These are phyloP conservation scores for Tiphia femorata DNA, from an alignment of 2,888 invertebrate genomes.

Conservation along the genomic window DNA sequence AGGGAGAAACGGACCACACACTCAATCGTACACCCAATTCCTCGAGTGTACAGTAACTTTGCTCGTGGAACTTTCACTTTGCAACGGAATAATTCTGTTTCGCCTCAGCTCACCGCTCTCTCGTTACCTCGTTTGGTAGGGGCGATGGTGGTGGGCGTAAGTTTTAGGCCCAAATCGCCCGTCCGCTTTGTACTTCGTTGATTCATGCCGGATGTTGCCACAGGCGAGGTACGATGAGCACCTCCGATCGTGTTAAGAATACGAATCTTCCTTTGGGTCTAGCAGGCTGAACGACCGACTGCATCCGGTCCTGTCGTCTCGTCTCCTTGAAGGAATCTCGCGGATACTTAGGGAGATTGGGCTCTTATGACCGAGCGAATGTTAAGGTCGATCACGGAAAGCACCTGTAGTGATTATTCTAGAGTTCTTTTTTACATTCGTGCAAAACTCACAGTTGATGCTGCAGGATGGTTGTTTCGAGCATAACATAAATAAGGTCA, in stretches of 20 bases:
- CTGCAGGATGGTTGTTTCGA: no score
- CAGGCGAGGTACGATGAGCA: constrained; percentile 41
- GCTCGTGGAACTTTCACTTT: constrained; percentile 54
- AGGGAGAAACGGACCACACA: no score
- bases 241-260: constrained; percentile 46
- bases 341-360: no score
- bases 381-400: no score
- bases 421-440: no score
- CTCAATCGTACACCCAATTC: no score
- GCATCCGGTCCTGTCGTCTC: neutral
- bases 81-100: constrained; percentile 54
- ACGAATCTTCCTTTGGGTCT: constrained; percentile 38
- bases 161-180: constrained; percentile 47
- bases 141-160: constrained; percentile 49
- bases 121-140: constrained; percentile 9
- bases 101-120: constrained; percentile 48
- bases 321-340: no score
- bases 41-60: constrained; percentile 24
- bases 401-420: no score
- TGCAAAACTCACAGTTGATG: no score
- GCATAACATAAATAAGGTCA: no score
- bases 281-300: neutral
- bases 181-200: constrained; percentile 60
- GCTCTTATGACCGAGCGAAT: no score
- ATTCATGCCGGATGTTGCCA: constrained; percentile 68